These are phyloP conservation scores for Aptenodytes forsteri DNA, from an alignment of 2,113 vertebrate genomes.

Conservation along the genomic window DNA sequence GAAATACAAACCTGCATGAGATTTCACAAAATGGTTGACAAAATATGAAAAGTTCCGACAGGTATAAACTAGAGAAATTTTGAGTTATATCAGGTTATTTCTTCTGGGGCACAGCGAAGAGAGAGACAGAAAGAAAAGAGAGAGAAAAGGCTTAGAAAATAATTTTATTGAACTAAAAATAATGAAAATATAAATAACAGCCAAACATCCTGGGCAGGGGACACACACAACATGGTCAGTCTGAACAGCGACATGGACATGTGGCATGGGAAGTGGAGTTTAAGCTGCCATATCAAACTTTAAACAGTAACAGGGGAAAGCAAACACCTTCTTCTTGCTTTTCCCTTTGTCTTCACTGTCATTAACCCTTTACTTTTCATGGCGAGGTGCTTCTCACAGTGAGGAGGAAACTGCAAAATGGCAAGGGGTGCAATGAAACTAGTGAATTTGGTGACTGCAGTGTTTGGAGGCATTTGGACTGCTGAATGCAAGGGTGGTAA, in stretches of 20 bases:
- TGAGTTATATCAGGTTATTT: not conserved
- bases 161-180: not conserved
- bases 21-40: not conserved
- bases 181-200: not conserved
- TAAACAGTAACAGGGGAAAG: not conserved
- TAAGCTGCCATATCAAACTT: not conserved
- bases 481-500: no score
- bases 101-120: not conserved
- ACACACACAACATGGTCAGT: accelerated
- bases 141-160: not conserved
- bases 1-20: accelerated
- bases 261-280: not conserved
- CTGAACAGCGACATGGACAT: accelerated
- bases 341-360: not conserved
- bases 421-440: accelerated
- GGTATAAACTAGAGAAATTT: not conserved
- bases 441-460: not conserved
- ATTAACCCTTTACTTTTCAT: not conserved
- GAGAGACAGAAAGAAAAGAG: not conserved
- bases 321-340: not conserved
- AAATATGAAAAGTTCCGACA: not conserved
- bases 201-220: not conserved
- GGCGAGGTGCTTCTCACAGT: accelerated
- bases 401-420: not conserved
- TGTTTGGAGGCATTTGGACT: not conserved